Conservation (phyloP, 1,140 invertebrate genomes). For the Aphis gossypii region DNA sequence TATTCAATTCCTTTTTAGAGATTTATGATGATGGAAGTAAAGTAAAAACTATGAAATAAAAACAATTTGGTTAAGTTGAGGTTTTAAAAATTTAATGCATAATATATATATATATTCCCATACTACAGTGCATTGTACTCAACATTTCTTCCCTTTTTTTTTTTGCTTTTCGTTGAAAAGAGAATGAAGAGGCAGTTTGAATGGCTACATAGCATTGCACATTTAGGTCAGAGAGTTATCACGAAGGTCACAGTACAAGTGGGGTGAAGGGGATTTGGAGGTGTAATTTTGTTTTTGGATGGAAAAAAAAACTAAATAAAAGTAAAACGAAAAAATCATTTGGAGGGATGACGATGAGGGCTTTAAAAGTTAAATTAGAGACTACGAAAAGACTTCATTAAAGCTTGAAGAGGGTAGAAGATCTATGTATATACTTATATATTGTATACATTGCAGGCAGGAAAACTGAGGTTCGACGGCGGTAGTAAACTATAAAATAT, state of each 20-base stretch:
- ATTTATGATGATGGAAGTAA: not conserved
- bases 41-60: not conserved
- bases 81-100: not conserved
- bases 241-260: not conserved
- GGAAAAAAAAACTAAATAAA: not conserved
- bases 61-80: not conserved
- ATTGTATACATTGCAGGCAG: not conserved
- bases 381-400: not conserved
- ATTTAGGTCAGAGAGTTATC: conserved; percentile 12
- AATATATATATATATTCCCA: not conserved
- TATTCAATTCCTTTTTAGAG: not conserved
- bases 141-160: not conserved
- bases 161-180: not conserved
- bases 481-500: not conserved
- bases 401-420: not conserved
- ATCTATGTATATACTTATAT: not conserved
- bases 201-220: not conserved
- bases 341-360: not conserved
- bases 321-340: conserved; percentile 1
- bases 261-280: not conserved
- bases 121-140: not conserved
- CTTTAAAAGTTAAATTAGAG: not conserved
- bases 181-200: not conserved
- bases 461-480: not conserved
- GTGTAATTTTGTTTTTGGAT: not conserved